These are phyloP conservation scores for Drosophila littoralis DNA, from an alignment of 1,140 invertebrate genomes.

Conservation along the genomic window DNA sequence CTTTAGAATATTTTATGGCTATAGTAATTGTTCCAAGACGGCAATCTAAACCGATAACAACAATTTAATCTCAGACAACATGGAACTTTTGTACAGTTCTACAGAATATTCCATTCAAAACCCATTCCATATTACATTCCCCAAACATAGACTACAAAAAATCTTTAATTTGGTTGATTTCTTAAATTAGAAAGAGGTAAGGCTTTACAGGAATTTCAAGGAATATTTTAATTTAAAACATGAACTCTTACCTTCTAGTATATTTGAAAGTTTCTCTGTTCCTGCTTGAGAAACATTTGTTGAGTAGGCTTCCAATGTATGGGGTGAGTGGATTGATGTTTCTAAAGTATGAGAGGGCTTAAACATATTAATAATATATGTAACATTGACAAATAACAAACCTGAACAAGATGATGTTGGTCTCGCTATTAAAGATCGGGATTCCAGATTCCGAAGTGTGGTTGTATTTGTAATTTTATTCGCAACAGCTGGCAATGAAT, in stretches of 20 bases:
- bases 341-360: constrained; percentile 42
- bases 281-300: constrained; percentile 54
- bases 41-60: too few species aligned
- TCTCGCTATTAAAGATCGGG: constrained; percentile 31
- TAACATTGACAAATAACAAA: constrained; percentile 25
- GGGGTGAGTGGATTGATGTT: constrained; percentile 66
- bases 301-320: constrained; percentile 56
- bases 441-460: constrained; percentile 36
- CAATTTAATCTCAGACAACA: too few species aligned
- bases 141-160: too few species aligned
- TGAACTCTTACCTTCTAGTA: constrained; percentile 44
- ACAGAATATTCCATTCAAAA: too few species aligned
- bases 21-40: too few species aligned
- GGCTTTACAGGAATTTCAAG: too few species aligned
- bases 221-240: too few species aligned
- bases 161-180: too few species aligned
- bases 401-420: constrained; percentile 76
- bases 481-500: neutral
- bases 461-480: constrained; percentile 41
- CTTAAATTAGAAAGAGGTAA: too few species aligned
- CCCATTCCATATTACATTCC: too few species aligned
- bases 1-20: too few species aligned
- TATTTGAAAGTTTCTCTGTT: constrained; percentile 59
- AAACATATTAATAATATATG: constrained; percentile 1
- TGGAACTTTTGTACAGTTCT: too few species aligned